Base-by-base conservation (phyloP, 2,888 invertebrate genomes). In the Lithophane leautieri region DNA sequence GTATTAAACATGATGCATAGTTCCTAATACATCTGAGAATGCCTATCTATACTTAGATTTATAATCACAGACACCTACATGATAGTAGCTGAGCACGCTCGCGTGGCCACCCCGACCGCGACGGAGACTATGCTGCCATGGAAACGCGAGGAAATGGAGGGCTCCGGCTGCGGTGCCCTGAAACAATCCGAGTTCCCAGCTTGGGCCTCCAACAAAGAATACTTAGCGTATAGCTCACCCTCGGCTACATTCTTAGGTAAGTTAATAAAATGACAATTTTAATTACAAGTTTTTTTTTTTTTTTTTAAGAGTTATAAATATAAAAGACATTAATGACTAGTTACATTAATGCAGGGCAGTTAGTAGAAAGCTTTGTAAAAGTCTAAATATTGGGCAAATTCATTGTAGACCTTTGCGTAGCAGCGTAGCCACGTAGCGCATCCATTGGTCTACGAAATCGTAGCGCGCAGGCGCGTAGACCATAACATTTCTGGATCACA, bases 131-230 rank as follows among this genome's bases (percentile, higher is more conserved):
- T 98, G 97, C 97, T 99, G 91, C 99, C 99, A 70, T 99, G 99
- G 99, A 99, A 99, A 96, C 97, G 99, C 11, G 98, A 98, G 89
- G 98, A 98, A 90, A 97, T 97, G 73, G 97, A 97, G 83, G 97
- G 97, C 2, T 97, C 97, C 22, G 96, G 97, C 88, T 97, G 98
- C 86, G 96, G 97, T 88, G 97, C 98, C 87, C 94, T 98, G 70
- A 97, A 98, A 89, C 98, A 98, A 92, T 98, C 98, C 62, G 99
- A 99, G 94, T 99, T 99, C 92, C 99, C 99, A 19, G 98, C 99
- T 22, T 99, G 99, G 99, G 99, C 99, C 63, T 98, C 98, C 54
- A 99, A 99, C 94, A 98, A 99, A 93, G 99, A 99, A 91, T 99
- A 99, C 92, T 96, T 99, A 89, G 98, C 98, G 22, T 99, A 99